These are phyloP conservation scores for Drosophila pseudoobscura DNA, from an alignment of 1,140 invertebrate species.

Conservation along the genomic window DNA sequence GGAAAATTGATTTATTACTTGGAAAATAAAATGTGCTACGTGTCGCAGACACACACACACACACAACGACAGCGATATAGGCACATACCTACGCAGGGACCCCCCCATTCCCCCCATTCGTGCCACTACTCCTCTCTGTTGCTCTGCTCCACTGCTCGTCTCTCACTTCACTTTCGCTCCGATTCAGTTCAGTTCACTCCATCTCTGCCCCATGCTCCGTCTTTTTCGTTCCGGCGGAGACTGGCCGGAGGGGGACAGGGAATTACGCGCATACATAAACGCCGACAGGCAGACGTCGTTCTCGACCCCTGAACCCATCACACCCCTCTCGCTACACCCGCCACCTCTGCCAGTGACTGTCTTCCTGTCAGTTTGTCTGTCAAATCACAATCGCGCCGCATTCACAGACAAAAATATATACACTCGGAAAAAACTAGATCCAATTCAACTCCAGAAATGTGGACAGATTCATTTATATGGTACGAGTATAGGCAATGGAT, in stretches of 20 bases:
- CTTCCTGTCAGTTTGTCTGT: conserved; percentile 79
- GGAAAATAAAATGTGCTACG: conserved; percentile 82
- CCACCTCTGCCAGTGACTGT: conserved; percentile 38
- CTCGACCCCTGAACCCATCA: conserved; percentile 25
- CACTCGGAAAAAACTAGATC: too few species aligned
- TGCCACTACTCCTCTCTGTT: too few species aligned
- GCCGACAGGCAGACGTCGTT: conserved; percentile 68
- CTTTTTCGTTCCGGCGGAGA: conserved; percentile 33
- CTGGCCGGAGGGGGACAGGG: conserved; percentile 13
- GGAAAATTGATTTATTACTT: conserved; percentile 83
- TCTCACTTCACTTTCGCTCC: conserved; percentile 23
- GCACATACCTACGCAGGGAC: conserved; percentile 47
- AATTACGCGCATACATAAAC: conserved; percentile 78
- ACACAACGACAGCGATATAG: conserved; percentile 23
- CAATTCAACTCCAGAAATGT: too few species aligned
- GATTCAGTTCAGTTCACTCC: conserved; percentile 48
- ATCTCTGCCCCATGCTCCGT: neutral
- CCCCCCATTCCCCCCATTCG: neutral
- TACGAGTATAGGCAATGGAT: too few species aligned
- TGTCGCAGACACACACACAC: conserved; percentile 67
- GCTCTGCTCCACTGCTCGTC: neutral
- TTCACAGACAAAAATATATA: conserved; percentile 49
- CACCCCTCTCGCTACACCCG: neutral
- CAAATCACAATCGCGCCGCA: conserved; percentile 76
- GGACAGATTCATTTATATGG: too few species aligned